phyloP scores from a whole-genome alignment of 2,113 vertebrate species.

The Urocolius indicus region DNA sequence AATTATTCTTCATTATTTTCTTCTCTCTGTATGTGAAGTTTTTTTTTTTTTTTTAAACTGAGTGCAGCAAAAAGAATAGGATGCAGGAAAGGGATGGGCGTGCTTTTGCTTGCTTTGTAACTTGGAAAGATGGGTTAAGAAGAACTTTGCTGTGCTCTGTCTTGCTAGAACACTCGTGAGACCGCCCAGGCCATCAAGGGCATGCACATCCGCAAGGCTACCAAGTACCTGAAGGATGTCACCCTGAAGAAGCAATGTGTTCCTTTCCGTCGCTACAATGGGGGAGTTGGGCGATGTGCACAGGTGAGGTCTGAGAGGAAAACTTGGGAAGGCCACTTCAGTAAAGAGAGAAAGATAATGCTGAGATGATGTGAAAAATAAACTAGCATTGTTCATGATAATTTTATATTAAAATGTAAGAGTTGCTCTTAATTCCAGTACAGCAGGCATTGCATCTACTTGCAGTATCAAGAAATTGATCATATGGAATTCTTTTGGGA shows the following conservation, averaged over 20 bases:
- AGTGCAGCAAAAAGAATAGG: no score
- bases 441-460: no score
- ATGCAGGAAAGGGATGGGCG: no score
- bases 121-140: neutral
- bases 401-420: no score
- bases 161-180: constrained; percentile 92
- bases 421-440: no score
- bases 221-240: constrained; percentile 93
- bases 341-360: neutral
- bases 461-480: no score
- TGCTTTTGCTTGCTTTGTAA: accelerated
- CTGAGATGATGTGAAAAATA: neutral
- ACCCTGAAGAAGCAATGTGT: constrained; percentile 94
- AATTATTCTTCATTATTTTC: no score
- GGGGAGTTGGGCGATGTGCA: constrained; percentile 93
- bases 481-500: no score
- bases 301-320: constrained; percentile 80
- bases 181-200: constrained; percentile 98
- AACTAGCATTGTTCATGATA: no score
- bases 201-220: constrained; percentile 98
- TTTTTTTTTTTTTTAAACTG: no score
- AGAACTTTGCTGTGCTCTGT: accelerated
- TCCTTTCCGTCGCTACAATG: constrained; percentile 96
- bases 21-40: no score
- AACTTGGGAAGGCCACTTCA: neutral